These are phyloP conservation scores for Phoronis australis DNA, from an alignment of 2,888 invertebrate species.

Conservation along the genomic window DNA sequence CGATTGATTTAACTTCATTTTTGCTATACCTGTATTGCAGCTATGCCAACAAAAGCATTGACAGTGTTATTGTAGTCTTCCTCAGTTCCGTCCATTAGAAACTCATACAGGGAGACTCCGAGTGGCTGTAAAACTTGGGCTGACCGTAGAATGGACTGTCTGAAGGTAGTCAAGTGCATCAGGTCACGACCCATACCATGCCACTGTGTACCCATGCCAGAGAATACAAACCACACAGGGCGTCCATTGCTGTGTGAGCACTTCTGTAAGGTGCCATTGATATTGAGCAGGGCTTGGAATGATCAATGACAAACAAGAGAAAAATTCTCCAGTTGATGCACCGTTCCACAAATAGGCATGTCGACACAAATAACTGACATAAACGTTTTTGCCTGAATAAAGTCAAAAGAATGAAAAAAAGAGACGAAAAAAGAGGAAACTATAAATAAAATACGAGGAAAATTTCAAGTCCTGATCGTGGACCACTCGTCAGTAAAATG, in stretches of 20 bases:
- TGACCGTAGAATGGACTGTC: slow-evolving; percentile 69
- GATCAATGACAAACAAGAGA: no score
- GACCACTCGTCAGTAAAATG: no score
- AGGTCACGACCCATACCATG: slow-evolving; percentile 87
- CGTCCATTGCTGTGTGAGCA: slow-evolving; percentile 60
- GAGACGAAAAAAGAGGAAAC: no score
- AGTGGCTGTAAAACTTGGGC: slow-evolving; percentile 72
- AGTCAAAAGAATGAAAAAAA: no score
- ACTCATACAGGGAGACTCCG: slow-evolving; percentile 75
- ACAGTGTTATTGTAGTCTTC: slow-evolving; percentile 77
- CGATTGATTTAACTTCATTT: neutral
- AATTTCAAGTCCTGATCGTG: no score
- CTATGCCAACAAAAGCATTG: slow-evolving; percentile 88
- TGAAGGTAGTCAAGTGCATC: slow-evolving; percentile 77
- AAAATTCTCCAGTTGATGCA: no score
- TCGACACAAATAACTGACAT: no score
- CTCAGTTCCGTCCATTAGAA: slow-evolving; percentile 72
- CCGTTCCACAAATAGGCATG: no score
- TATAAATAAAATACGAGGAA: no score
- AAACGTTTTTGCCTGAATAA: no score
- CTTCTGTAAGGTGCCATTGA: no score
- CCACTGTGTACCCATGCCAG: slow-evolving; percentile 99
- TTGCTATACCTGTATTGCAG: slow-evolving; percentile 74
- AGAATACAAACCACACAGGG: slow-evolving; percentile 91
- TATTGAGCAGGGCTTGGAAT: no score